Percentiles rank a stretch among this genome's conserved stretches.
phyloP scores from a whole-genome alignment of 1,140 invertebrate genomes.

The Battus philenor region DNA sequence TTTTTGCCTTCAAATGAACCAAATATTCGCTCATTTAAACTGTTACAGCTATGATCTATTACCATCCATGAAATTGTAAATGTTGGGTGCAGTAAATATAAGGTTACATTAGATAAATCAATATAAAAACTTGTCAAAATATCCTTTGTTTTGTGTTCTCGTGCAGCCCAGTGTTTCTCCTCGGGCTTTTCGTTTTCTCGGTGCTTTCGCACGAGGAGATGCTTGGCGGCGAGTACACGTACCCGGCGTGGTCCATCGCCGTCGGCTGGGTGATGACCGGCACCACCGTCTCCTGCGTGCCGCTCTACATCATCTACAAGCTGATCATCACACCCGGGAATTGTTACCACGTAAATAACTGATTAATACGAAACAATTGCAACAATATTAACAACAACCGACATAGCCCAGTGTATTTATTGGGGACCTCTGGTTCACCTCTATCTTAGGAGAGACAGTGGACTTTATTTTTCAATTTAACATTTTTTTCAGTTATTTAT shows the following conservation, averaged over 20 bases:
- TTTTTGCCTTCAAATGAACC: too few relatives aligned
- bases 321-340: constrained; percentile 85
- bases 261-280: constrained; percentile 94
- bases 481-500: too few relatives aligned
- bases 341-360: constrained; percentile 78
- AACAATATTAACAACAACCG: too few relatives aligned
- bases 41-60: too few relatives aligned
- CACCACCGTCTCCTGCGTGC: constrained; percentile 95
- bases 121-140: not conserved
- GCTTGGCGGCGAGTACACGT: constrained; percentile 90
- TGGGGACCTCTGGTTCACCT: too few relatives aligned
- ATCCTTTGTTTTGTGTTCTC: not conserved
- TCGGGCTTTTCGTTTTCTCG: constrained; percentile 95
- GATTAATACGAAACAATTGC: constrained; percentile 3
- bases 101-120: not conserved
- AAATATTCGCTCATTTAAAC: too few relatives aligned
- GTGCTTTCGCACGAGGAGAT: constrained; percentile 91
- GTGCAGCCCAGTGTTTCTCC: constrained; percentile 60
- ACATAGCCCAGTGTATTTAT: too few relatives aligned
- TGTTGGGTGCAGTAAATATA: too few relatives aligned
- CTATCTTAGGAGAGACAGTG: too few relatives aligned
- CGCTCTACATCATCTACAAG: constrained; percentile 90
- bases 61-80: too few relatives aligned
- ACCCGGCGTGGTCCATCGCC: constrained; percentile 92
- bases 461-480: too few relatives aligned